Evolutionary conservation across 1,140 invertebrate species (phyloP), one percentile per base, ranked within the genome.

Genomic region (Scaptomyza hsui): DNA sequence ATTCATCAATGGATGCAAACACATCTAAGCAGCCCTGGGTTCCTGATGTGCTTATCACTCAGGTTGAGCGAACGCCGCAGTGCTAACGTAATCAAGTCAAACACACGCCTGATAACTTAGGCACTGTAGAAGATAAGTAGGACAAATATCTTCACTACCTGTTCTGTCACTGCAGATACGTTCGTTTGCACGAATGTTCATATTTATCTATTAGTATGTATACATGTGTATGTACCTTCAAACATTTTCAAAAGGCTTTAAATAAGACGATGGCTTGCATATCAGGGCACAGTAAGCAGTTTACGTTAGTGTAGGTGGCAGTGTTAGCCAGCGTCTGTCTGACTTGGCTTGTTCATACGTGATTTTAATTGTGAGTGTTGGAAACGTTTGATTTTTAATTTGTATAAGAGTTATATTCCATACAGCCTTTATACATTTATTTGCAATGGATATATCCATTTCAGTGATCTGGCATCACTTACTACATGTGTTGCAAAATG

Each of bases 71-170:
- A 72, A 60, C 61, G 52, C 75, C 75, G 79, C 79, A 82, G 71
- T 82, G 71, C 45, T 63, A 78, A 49, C 78, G 78, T 81, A 81
- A 81, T 68, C 55, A 62, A 74, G 29, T 37, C 69, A 81, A 81
- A 81, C 72, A 81, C 56, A 53, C 57, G 68, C 60, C 55, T 52
- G 63, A 68, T 72, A 73, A 75, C 37, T 62, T 63, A 29, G 74
- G 45, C 37, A 29, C 7, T 29, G 26, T n/a, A 37, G 32, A n/a
- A 37, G 75, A 78, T 75, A 68, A 83, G 59, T 45, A 51, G 63
- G 52, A 53, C 64, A 74, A 82, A 74, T 67, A 71, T 44, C 69
- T 60, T 26, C 15, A 56, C 59, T 59, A 74, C 44, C 52, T 51
- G 26, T 68, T 61, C 42, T 56, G 42, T 45, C 39, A 39, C 47